Conservation (phyloP, 2,113 vertebrate species). For the Choloepus hoffmanni region DNA sequence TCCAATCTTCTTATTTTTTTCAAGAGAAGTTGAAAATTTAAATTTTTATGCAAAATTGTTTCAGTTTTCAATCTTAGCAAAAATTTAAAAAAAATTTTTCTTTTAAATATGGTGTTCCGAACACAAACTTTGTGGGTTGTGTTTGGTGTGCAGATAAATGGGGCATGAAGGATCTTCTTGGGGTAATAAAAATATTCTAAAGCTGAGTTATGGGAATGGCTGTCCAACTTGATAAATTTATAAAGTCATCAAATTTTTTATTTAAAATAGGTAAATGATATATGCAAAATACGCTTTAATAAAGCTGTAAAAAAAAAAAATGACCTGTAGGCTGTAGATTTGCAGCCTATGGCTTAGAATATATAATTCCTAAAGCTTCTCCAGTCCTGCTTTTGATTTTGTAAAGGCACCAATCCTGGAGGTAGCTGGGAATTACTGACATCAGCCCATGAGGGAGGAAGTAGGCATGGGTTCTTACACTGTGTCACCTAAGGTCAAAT, state of each 20-base stretch:
- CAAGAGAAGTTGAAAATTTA: background rate
- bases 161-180: background rate
- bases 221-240: background rate
- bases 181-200: background rate
- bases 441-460: background rate
- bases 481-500: background rate
- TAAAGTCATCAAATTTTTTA: background rate
- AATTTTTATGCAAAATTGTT: background rate
- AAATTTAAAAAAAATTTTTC: background rate
- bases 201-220: background rate
- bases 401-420: background rate
- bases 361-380: background rate
- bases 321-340: background rate
- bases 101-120: background rate
- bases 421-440: background rate
- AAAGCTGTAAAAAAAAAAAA: background rate
- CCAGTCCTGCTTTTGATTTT: background rate
- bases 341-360: too few relatives aligned
- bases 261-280: background rate
- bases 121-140: background rate
- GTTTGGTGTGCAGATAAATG: background rate
- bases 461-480: background rate
- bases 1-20: background rate
- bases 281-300: background rate
- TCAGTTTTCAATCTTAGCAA: background rate